phyloP scores from a whole-genome alignment of 2,888 invertebrate species.

The Agrenia bidenticulata region DNA sequence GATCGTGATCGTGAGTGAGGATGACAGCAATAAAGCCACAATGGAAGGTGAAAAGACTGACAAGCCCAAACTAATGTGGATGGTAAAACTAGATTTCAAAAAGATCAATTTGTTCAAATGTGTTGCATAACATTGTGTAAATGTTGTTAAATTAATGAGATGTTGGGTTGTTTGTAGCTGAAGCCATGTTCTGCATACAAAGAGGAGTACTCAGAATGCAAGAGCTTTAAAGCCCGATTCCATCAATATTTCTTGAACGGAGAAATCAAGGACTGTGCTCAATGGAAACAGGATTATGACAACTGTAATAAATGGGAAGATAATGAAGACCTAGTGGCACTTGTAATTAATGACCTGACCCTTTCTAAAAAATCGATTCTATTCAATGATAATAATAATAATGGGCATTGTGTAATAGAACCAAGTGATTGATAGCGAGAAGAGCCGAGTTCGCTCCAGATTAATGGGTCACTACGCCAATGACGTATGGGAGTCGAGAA shows the following conservation, averaged over 20 bases:
- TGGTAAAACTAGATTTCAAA: no score
- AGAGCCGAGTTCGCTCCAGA: conserved; percentile 64
- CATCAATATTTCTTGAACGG: conserved; percentile 85
- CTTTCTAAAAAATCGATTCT: background rate
- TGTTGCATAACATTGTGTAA: no score
- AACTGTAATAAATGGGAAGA: conserved; percentile 72
- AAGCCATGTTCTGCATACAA: conserved; percentile 76
- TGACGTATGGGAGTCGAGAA: conserved; percentile 75
- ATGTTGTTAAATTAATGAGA: no score
- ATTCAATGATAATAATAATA: background rate
- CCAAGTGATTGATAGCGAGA: conserved; percentile 72
- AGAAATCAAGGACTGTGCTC: conserved; percentile 69
- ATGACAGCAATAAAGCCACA: background rate
- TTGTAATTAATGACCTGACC: conserved; percentile 59
- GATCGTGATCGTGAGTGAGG: no score
- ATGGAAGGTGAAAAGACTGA: conserved; percentile 5
- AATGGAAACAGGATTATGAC: conserved; percentile 75
- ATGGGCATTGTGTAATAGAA: conserved; percentile 58
- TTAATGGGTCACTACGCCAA: conserved; percentile 70
- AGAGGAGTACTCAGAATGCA: conserved; percentile 80
- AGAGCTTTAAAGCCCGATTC: conserved; percentile 71
- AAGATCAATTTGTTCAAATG: no score
- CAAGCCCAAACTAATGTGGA: conserved; percentile 21
- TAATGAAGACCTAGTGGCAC: conserved; percentile 65
- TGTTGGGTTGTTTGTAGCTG: conserved; percentile 65